phyloP scores from a whole-genome alignment of 2,113 vertebrate genomes.

The Atlantisia rogersi region DNA sequence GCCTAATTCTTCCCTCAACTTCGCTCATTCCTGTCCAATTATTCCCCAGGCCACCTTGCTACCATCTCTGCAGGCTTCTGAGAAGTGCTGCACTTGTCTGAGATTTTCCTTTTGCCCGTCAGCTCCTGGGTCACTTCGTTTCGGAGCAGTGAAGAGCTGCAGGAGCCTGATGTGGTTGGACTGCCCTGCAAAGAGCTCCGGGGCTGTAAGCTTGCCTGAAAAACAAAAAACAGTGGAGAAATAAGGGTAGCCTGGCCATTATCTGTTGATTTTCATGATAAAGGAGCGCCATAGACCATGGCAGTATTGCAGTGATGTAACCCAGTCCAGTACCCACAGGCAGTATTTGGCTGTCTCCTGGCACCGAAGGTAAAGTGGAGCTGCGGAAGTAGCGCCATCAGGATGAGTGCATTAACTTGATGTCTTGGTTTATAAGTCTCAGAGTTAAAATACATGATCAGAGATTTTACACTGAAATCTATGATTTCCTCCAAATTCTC shows the following conservation, averaged over 20 bases:
- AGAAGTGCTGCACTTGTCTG: neutral
- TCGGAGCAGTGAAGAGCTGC: neutral
- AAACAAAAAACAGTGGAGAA: neutral
- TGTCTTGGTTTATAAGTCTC: neutral
- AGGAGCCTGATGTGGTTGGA: neutral
- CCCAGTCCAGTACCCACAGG: neutral
- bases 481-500: neutral
- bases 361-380: neutral
- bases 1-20: neutral
- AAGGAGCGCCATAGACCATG: neutral
- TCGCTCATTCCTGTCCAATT: neutral
- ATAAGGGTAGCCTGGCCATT: neutral
- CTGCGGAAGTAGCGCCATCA: rapidly evolving
- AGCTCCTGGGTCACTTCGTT: neutral
- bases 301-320: neutral
- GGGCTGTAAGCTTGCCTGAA: neutral
- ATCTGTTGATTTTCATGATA: slow-evolving; percentile 36
- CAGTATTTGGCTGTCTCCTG: neutral
- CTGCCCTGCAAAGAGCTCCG: neutral
- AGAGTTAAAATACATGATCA: neutral
- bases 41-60: neutral
- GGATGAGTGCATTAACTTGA: neutral
- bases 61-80: neutral
- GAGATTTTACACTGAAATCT: neutral
- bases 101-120: neutral